These are phyloP conservation scores for Eurystomus glaucurus DNA, from an alignment of 2,797 vertebrate species.

Conservation along the genomic window DNA sequence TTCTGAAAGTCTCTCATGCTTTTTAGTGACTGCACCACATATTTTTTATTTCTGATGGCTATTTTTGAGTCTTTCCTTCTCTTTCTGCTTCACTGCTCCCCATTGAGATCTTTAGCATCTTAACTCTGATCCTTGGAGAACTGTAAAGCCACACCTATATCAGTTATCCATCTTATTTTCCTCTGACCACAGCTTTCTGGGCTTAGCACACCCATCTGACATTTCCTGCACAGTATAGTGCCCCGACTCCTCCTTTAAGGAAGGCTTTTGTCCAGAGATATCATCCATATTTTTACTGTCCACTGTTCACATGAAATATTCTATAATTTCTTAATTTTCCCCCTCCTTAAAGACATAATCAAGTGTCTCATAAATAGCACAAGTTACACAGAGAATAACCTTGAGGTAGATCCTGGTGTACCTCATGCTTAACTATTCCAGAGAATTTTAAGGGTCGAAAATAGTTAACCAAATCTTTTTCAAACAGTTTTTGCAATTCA, in stretches of 20 bases:
- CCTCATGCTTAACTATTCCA: background rate
- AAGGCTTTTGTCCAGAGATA: background rate
- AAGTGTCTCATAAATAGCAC: background rate
- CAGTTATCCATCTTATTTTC: background rate
- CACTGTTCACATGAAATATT: background rate
- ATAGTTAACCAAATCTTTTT: background rate
- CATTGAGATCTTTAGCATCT: background rate
- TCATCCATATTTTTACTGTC: background rate
- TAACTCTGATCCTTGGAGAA: fast-evolving
- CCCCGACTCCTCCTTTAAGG: background rate
- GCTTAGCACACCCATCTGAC: background rate
- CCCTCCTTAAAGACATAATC: background rate
- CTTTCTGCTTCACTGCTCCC: background rate
- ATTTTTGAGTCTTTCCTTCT: background rate
- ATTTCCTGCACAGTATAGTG: background rate
- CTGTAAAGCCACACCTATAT: background rate
- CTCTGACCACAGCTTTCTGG: background rate
- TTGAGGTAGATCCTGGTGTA: background rate
- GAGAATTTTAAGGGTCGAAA: background rate
- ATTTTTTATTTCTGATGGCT: background rate
- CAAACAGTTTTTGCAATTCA: background rate
- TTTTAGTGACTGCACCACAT: background rate
- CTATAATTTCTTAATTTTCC: background rate
- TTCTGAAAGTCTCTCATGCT: background rate
- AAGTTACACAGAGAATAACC: background rate